Conservation (phyloP, 2,113 vertebrate species). For the Passer domesticus region DNA sequence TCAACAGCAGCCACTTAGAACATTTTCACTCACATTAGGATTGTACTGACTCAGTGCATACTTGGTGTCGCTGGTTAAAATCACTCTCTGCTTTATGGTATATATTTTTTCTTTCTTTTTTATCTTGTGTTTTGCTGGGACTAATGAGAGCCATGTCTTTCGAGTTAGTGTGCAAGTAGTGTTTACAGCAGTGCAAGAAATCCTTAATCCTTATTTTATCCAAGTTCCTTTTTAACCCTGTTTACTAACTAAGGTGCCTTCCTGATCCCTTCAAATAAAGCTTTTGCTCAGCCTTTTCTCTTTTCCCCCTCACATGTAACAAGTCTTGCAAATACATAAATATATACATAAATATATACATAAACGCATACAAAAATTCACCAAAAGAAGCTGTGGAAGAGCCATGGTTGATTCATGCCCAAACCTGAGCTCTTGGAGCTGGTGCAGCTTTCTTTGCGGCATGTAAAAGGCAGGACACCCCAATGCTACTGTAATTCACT, state of each 20-base stretch:
- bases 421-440: neutral
- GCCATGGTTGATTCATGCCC: neutral
- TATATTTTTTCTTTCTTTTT: neutral
- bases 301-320: rapidly evolving
- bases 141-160: neutral
- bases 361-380: neutral
- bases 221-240: neutral
- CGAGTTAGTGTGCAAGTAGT: neutral
- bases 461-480: neutral
- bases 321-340: neutral
- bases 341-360: neutral
- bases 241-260: neutral
- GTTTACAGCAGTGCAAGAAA: neutral
- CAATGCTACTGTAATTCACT: neutral
- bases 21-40: neutral
- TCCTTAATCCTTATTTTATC: neutral
- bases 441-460: neutral
- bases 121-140: neutral
- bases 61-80: slow-evolving; percentile 1
- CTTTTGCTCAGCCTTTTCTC: neutral
- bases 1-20: neutral
- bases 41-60: neutral
- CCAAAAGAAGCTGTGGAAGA: neutral
- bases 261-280: neutral
- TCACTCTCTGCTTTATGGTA: neutral